phyloP scores from a whole-genome alignment of 2,888 invertebrate genomes.

The Orthosia gothica region DNA sequence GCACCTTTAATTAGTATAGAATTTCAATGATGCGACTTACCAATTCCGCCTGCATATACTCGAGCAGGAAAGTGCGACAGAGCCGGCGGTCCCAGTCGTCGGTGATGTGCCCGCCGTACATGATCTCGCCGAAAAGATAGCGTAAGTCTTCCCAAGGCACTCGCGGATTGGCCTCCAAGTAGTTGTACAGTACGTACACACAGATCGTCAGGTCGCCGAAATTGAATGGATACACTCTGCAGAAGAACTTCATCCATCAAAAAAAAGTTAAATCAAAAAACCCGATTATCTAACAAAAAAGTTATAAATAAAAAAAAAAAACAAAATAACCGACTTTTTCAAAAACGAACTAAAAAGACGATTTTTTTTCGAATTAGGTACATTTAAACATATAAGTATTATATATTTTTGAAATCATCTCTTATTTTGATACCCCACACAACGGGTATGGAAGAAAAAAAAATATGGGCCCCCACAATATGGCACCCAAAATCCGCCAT shows the following conservation, averaged over 20 bases:
- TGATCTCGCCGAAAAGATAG: conserved; percentile 98
- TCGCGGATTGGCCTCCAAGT: conserved; percentile 96
- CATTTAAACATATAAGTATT: too few relatives aligned
- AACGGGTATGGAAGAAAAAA: too few relatives aligned
- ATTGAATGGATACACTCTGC: conserved; percentile 94
- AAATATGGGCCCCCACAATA: too few relatives aligned
- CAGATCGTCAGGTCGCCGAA: conserved; percentile 98
- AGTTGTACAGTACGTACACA: conserved; percentile 97
- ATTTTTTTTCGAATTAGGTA: too few relatives aligned
- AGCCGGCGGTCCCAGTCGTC: conserved; percentile 98
- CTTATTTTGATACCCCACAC: too few relatives aligned
- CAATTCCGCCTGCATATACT: conserved; percentile 97
- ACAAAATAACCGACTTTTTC: too few relatives aligned
- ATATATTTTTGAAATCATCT: too few relatives aligned
- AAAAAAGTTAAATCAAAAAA: too few relatives aligned
- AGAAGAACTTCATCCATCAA: conserved; percentile 15
- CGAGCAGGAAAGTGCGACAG: conserved; percentile 96
- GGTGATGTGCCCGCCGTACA: conserved; percentile 99
- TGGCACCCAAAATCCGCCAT: too few relatives aligned
- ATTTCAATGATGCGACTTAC: conserved; percentile 75
- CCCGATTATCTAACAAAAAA: too few relatives aligned
- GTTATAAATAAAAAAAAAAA: too few relatives aligned
- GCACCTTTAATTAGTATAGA: neutral
- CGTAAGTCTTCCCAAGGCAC: conserved; percentile 99
- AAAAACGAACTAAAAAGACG: too few relatives aligned